Conservation (phyloP, 2,113 vertebrate species). For the Leptobrachium ailaonicum region DNA sequence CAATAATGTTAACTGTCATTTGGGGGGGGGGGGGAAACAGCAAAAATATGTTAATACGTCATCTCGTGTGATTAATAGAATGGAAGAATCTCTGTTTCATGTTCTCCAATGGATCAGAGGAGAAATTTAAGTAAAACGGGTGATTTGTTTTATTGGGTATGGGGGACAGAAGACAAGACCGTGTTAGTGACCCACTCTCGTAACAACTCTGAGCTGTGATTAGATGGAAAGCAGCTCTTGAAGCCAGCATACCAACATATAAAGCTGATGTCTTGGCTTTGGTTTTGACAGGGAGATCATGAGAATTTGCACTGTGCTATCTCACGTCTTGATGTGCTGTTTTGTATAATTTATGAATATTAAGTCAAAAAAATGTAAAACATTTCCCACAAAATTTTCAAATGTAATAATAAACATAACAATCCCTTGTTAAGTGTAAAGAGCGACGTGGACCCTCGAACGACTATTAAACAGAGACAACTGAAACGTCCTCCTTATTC, state of each 20-base stretch:
- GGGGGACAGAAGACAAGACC: constrained; percentile 2
- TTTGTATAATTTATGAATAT: background rate
- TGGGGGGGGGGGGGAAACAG: no score
- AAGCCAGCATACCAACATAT: constrained; percentile 21
- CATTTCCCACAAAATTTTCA: background rate
- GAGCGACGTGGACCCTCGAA: no score
- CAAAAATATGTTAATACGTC: no score
- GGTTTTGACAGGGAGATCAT: constrained; percentile 19
- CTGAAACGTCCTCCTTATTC: no score
- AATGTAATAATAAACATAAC: background rate
- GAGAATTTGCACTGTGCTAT: constrained; percentile 9
- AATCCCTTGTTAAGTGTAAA: constrained; percentile 44
- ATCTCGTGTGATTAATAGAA: no score
- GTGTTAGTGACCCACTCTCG: constrained; percentile 19
- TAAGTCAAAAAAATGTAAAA: background rate
- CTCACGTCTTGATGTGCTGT: background rate
- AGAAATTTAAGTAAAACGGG: background rate
- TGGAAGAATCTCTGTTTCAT: no score
- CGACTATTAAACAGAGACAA: no score
- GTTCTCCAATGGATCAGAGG: no score
- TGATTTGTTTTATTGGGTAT: background rate
- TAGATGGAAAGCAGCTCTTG: background rate
- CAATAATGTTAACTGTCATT: no score
- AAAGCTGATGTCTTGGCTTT: constrained; percentile 27
- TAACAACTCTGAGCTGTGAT: constrained; percentile 12